Evolutionary conservation across 2,113 vertebrate genomes (phyloP), one percentile per base, ranked within the genome.

Genomic region (human): DNA sequence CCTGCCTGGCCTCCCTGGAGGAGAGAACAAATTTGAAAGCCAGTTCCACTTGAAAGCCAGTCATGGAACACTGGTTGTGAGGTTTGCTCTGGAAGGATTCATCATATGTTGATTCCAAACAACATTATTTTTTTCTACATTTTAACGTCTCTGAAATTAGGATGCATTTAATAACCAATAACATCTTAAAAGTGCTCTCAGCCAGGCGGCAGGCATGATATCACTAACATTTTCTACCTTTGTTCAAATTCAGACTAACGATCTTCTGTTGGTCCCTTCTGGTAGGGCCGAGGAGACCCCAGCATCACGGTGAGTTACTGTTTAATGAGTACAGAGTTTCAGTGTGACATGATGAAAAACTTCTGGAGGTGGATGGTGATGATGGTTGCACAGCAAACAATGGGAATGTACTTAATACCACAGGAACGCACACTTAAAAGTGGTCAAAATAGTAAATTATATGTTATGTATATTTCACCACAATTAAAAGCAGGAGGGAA

Each of bases 111-210:
- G 45, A 93, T 57, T 73, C 40, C 64, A 92, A 89, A n/a, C n/a
- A 75, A 81, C 52, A 23, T 30, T 30, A 43, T 27, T 57, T 64
- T 64, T 61, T 7, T 78, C 40, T 48, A 70, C 17, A 89, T 48
- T 70, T 86, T 61, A 93, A n/a, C 22, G 35, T 59, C 66, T 93
- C 90, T 89, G 86, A 93, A 93, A 92, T 83, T 55, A 78, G 57
- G n/a, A 55, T 50, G 43, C 52, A 59, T 73, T 78, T 86, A 80
- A 88, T 8, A 61, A 57, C 14, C 6, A 30, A 16, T 25, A 83
- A 16, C 6, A 35, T 10, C 20, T 94, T 57, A 1, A 76, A 84
- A 84, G 25, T 35, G 48, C n/a, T 76, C 50, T 88, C 70, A 91
- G 64, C 57, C 32, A 45, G 43, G 30, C 1, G 27, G 25, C 35